Base-by-base conservation (phyloP, 2,113 vertebrate species). In the Prionailurus viverrinus region DNA sequence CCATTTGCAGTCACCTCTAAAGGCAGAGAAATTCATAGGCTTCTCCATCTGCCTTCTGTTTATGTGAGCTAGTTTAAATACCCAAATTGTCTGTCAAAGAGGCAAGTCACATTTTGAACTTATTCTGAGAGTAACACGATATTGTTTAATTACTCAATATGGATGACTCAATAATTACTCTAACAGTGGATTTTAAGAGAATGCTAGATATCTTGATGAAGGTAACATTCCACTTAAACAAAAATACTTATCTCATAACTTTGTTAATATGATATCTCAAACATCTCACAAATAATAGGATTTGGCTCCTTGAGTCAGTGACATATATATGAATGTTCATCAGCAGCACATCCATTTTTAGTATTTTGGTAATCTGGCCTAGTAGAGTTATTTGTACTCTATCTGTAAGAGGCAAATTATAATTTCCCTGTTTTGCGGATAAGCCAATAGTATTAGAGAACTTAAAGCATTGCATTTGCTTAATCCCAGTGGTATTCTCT, bases 401-500 rank as follows among this genome's bases (percentile, higher is more conserved):
- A 4, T 87, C 3, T 14, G 1, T 6, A 51, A 58, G 33, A 36
- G 4, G 31, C 53, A 88, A 84, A 4, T 92, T 73, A 45, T 19
- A 63, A 5, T 63, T 27, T 51, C 4, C 9, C 6, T 6, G 33
- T 79, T 66, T 81, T 65, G 68, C 78, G 81, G 41, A 41, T 63
- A 51, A 94, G 4, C 14, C 84, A 96, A 89, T 68, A 39, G 11
- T 55, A 5, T 78, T 83, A 48, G 85, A 85, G 23, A n/a, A 74
- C 25, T 51, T 71, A 78, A 85, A 79, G 61, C 8, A 80, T 19
- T 71, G 41, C 9, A 51, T 36, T 74, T 25, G 48, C 31, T 95
- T 45, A 97, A 66, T 11, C 7, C 9, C 48, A 69, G 76, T 88
- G 55, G 10, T 95, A 89, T 90, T 97, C 19, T 98, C 41, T 94